Evolutionary conservation across 2,888 invertebrate species (phyloP).

Genomic region (Hemistola chrysoprasaria): DNA sequence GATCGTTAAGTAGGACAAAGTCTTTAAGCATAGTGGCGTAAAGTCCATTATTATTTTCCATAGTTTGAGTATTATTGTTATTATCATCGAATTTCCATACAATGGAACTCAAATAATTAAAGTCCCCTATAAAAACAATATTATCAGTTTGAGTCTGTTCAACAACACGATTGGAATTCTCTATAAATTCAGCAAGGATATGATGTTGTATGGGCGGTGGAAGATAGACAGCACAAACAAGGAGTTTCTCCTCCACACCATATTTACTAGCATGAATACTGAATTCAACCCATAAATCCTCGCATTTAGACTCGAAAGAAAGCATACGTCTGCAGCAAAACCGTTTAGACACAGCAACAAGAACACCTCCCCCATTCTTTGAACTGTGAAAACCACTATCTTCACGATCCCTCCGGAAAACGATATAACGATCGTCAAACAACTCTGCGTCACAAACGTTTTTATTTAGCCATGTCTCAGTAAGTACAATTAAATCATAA

Average conservation of each 20-base stretch:
- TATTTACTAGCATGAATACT: too few relatives aligned
- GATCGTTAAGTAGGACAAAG: too few relatives aligned
- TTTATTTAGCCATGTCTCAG: too few relatives aligned
- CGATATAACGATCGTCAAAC: constrained; percentile 24
- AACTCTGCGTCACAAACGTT: constrained; percentile 21
- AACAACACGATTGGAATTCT: background rate
- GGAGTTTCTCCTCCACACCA: too few relatives aligned
- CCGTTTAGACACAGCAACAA: constrained; percentile 8
- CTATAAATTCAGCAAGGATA: constrained; percentile 6
- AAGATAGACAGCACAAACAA: constrained; percentile 15
- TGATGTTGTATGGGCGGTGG: constrained; percentile 10
- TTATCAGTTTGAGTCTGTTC: too few relatives aligned
- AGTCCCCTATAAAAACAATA: too few relatives aligned
- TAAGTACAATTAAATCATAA: too few relatives aligned
- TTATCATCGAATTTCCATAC: too few relatives aligned
- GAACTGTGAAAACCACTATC: background rate
- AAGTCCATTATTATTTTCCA: too few relatives aligned
- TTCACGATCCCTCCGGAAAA: constrained; percentile 26
- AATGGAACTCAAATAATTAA: too few relatives aligned
- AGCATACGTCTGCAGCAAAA: constrained; percentile 4
- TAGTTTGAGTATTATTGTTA: too few relatives aligned
- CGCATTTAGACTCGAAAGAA: constrained; percentile 10
- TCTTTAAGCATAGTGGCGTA: too few relatives aligned
- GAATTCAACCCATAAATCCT: constrained; percentile 22
- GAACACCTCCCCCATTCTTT: constrained; percentile 10